Evolutionary conservation across 2,797 vertebrate genomes (phyloP), one percentile per base, ranked within the genome.

Genomic region (Eurystomus glaucurus): DNA sequence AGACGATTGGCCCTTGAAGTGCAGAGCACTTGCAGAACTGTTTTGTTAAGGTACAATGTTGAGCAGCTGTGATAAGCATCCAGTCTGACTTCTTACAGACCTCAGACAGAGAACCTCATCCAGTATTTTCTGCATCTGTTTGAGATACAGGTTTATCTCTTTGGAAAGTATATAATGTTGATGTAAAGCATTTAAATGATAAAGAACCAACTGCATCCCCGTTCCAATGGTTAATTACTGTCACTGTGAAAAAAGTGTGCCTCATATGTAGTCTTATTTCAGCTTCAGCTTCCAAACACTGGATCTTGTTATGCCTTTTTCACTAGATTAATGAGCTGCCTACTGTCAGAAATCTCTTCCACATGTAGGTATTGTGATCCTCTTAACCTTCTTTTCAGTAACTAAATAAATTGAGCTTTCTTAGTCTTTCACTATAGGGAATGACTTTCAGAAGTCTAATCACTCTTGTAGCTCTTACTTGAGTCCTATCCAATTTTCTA

Each of bases 271-370:
- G 94, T 95, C 93, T 87, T 94, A 90, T 91, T 96, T 95, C 88
- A 80, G 85, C 71, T 94, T 95, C 61, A 72, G 74, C 81, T 94
- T 96, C 92, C 86, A 88, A 97, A 93, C 78, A 62, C 65, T 96
- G 89, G 89, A 90, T 95, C 81, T 91, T 91, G 81, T 92, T 97
- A 94, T 95, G 75, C 90, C 81, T 97, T 96, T 96, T 96, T 78
- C 62, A 51, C 86, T 94, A 97, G 97, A 96, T 96, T 97, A 97
- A 97, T 95, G 96, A 96, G 92, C 92, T 97, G 92, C 92, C 96
- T 96, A 94, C 94, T 96, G 95, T 97, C 96, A 97, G 96, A 96
- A 97, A 97, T 96, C 95, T 97, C 89, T 96, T 97, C 93, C 94
- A 87, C 86, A 20, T 97, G 95, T 95, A 96, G 93, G 92, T 96